Evolutionary conservation across 2,113 vertebrate species (phyloP), one percentile per base, ranked within the genome.

Genomic region (Entosphenus tridentatus): DNA sequence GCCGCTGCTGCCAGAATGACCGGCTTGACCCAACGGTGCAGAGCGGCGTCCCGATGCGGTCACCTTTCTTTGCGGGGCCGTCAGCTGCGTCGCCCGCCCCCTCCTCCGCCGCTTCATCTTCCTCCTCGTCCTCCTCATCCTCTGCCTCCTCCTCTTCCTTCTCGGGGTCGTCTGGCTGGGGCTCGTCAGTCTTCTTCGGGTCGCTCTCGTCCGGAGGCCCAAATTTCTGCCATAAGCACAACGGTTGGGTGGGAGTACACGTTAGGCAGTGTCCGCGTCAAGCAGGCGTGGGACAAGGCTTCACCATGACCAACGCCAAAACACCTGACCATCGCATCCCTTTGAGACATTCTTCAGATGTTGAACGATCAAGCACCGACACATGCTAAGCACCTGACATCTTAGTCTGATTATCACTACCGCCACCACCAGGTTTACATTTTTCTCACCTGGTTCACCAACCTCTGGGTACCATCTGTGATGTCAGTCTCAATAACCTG

Each of bases 181-280:
- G 71, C 10, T 81, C 80, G 67, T 84, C 82, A 69, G 74, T 75
- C 72, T 83, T 84, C 75, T 84, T 84, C 57, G 82, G 82, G 71
- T 80, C 83, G 70, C 83, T 83, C 68, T 81, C 72, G 73, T 82
- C 74, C 56, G 78, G 72, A 6, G 82, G 83, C 0, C 82, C 83
- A 71, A 84, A 84, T 71, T 81, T 74, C 83, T 84, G 57, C 57
- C 59, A 16, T 68, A 71, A 18, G 5, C 12, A 55, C 10, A 57
- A 18, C 56, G 65, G 14, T 18, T 11, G 8, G 21, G 10, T n/a
- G 8, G 21, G 9, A 10, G n/a, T 9, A 8, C 8, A 65, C 9
- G 62, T 65, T n/a, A 65, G 62, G n/a, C 18, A 65, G 62, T 65
- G n/a, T 65, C 62, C 62, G 14, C 59, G 8, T 65, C n/a, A 8